Evolutionary conservation across 2,888 invertebrate species (phyloP).

Genomic region (Zaprionus bogoriensis): DNA sequence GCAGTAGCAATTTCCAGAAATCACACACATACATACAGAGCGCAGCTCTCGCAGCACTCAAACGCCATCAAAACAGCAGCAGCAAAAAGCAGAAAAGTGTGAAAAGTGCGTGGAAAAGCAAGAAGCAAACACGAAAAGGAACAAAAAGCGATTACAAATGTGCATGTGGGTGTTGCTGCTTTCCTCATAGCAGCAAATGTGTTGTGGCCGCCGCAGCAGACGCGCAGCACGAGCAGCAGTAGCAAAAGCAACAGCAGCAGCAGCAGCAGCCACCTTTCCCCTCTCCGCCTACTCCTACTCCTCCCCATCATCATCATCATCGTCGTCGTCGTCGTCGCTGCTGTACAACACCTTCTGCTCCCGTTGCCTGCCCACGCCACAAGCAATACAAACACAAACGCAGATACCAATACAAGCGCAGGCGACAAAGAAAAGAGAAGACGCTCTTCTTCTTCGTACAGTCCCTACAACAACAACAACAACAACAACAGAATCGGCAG

Average conservation of each 20-base stretch:
- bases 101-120: too few relatives aligned
- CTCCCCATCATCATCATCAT: not conserved
- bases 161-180: constrained; percentile 38
- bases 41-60: constrained; percentile 20
- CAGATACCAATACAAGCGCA: constrained; percentile 43
- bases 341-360: not conserved
- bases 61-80: constrained; percentile 60
- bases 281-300: constrained; percentile 9
- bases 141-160: constrained; percentile 44
- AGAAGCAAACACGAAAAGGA: constrained; percentile 10
- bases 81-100: constrained; percentile 47
- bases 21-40: constrained; percentile 45
- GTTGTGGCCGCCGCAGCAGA: constrained; percentile 50
- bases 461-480: constrained; percentile 60
- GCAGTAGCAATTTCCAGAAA: constrained; percentile 74
- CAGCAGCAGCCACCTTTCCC: constrained; percentile 39
- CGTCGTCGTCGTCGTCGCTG: constrained; percentile 1
- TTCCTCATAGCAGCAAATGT: constrained; percentile 62
- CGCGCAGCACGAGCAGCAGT: constrained; percentile 44
- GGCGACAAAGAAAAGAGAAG: constrained; percentile 65
- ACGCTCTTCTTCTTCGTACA: constrained; percentile 66
- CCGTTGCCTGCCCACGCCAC: constrained; percentile 34
- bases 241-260: constrained; percentile 23
- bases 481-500: not conserved
- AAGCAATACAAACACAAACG: constrained; percentile 42